A percentile compares a stretch with the other conserved stretches of the same genome.
These are phyloP conservation scores for Valencia hispanica DNA, from an alignment of 2,797 vertebrate genomes.

Conservation along the genomic window DNA sequence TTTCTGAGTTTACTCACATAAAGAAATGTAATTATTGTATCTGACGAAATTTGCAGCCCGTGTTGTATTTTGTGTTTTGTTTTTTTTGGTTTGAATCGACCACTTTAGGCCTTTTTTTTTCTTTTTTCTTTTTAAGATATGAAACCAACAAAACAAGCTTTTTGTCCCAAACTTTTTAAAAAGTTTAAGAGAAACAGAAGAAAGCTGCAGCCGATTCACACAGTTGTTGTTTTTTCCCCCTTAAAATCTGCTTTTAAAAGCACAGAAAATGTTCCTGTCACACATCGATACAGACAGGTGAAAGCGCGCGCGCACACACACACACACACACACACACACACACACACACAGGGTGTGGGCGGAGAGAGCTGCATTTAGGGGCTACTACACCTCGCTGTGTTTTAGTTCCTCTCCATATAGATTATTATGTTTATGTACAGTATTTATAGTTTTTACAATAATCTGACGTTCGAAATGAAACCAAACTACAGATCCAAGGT, in stretches of 20 bases:
- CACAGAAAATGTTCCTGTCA: conserved; percentile 47
- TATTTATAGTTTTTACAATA: conserved; percentile 81
- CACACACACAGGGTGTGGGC: conserved; percentile 63
- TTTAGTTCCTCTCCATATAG: conserved; percentile 79
- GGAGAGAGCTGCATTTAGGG: conserved; percentile 78
- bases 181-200: conserved; percentile 1
- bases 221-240: background rate
- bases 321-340: conserved; percentile 22
- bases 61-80: no score
- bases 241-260: conserved; percentile 37
- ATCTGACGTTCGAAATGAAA: conserved; percentile 59
- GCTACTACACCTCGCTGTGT: conserved; percentile 73
- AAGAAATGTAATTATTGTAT: background rate
- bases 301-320: conserved; percentile 13
- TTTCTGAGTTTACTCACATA: conserved; percentile 4
- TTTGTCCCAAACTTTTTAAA: background rate
- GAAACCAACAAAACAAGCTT: background rate
- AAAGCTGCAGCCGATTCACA: background rate
- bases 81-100: conserved; percentile 8
- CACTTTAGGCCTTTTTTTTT: background rate
- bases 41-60: conserved; percentile 7
- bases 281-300: conserved; percentile 39
- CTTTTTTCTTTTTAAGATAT: background rate
- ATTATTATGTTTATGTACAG: conserved; percentile 83
- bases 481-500: conserved; percentile 43